Evolutionary conservation across 1,140 invertebrate species (phyloP).

Genomic region (Tenebrio molitor): DNA sequence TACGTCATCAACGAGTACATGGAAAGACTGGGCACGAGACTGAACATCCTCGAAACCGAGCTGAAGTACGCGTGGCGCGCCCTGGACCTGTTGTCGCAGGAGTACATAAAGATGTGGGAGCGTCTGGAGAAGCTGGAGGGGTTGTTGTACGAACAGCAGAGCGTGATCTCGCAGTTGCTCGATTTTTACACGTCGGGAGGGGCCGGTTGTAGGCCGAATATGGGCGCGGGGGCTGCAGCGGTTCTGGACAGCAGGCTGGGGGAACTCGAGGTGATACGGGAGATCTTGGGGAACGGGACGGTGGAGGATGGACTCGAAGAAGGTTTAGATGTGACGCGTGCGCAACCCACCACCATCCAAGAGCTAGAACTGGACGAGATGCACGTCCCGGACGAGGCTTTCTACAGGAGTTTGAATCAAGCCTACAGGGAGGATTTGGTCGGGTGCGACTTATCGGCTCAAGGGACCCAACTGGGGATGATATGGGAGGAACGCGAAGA

Average conservation of each 20-base stretch:
- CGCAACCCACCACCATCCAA: constrained; percentile 67
- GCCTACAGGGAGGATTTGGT: constrained; percentile 86
- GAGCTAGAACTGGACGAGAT: constrained; percentile 70
- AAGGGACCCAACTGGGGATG: constrained; percentile 81
- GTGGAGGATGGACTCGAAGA: constrained; percentile 75
- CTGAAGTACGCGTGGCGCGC: constrained; percentile 93
- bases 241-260: constrained; percentile 63
- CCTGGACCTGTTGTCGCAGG: constrained; percentile 89
- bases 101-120: constrained; percentile 96
- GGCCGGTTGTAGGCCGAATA: constrained; percentile 53
- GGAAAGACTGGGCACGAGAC: constrained; percentile 86
- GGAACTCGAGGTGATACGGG: constrained; percentile 72
- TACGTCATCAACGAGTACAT: constrained; percentile 89
- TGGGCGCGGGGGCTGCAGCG: constrained; percentile 50
- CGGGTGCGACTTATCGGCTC: constrained; percentile 72
- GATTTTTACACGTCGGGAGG: constrained; percentile 76
- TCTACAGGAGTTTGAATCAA: constrained; percentile 89
- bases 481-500: constrained; percentile 83
- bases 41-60: constrained; percentile 90
- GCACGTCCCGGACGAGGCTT: constrained; percentile 83
- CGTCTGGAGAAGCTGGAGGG: constrained; percentile 92
- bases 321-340: constrained; percentile 69
- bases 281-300: constrained; percentile 73
- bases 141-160: constrained; percentile 89
- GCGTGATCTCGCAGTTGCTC: constrained; percentile 90